Conservation (phyloP, 2,797 vertebrate genomes). For the Forpus xanthops region DNA sequence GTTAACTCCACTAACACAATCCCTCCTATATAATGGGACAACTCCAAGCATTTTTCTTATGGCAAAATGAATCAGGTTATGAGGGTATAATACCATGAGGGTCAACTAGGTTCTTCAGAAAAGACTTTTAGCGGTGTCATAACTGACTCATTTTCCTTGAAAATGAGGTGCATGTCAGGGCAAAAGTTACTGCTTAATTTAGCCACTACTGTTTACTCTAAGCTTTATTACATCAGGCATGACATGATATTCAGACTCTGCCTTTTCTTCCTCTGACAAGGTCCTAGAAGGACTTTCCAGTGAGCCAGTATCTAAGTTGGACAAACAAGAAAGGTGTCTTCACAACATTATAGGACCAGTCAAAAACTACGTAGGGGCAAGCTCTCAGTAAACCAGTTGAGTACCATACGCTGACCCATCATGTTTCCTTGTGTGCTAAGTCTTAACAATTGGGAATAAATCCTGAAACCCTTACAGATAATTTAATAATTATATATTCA, state of each 20-base stretch:
- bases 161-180: background rate
- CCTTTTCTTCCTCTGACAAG: background rate
- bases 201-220: background rate
- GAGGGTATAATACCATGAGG: background rate
- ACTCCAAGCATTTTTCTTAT: background rate
- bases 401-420: fast-evolving
- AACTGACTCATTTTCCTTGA: background rate
- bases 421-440: background rate
- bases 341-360: background rate
- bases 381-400: background rate
- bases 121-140: background rate
- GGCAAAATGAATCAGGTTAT: background rate
- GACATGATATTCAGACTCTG: background rate
- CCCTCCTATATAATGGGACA: background rate
- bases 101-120: background rate
- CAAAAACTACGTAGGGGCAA: background rate
- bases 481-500: background rate
- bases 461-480: background rate
- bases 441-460: background rate
- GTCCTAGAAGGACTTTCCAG: background rate
- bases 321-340: background rate
- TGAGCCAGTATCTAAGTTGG: background rate
- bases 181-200: background rate
- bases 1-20: background rate
- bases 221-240: background rate